Evolutionary conservation across 2,888 invertebrate genomes (phyloP).

Genomic region (Crossocerus cetratus): DNA sequence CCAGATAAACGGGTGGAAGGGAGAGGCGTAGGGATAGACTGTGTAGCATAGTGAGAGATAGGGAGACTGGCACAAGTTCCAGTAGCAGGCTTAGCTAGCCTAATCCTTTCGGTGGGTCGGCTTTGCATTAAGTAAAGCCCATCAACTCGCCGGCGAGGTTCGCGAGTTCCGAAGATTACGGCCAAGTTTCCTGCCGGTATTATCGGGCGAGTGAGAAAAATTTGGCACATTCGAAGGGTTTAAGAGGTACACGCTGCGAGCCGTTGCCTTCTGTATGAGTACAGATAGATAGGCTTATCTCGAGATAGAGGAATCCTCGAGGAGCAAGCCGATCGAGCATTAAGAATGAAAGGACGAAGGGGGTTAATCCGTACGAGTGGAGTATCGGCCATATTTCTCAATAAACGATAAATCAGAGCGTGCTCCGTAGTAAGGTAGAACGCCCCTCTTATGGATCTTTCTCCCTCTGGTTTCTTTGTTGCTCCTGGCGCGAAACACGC

Average conservation of each 20-base stretch:
- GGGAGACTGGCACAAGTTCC: conserved; percentile 31
- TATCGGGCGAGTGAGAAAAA: conserved; percentile 16
- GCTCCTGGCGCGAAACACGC: conserved; percentile 46
- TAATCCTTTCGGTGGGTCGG: conserved; percentile 70
- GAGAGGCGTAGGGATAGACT: conserved; percentile 22
- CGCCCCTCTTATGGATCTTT: conserved; percentile 61
- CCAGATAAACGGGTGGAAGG: conserved; percentile 12
- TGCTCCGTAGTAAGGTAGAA: conserved; percentile 61
- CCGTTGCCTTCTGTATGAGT: too few species aligned
- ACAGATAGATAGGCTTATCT: too few species aligned
- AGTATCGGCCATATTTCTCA: conserved; percentile 75
- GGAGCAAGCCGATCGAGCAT: conserved; percentile 30
- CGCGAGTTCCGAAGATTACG: conserved; percentile 34
- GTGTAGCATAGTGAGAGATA: conserved; percentile 11
- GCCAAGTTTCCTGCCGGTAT: conserved; percentile 23
- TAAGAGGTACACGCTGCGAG: too few species aligned
- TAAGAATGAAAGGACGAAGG: conserved; percentile 45
- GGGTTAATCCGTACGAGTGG: conserved; percentile 70
- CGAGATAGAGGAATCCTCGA: neutral
- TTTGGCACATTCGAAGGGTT: neutral
- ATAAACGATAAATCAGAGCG: conserved; percentile 76
- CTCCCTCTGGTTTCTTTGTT: conserved; percentile 40
- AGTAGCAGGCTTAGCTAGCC: conserved; percentile 61
- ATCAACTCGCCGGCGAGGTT: conserved; percentile 44
- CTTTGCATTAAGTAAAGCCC: conserved; percentile 63